Evolutionary conservation across 1,140 invertebrate genomes (phyloP), one percentile per base, ranked within the genome.

Genomic region (Drosophila yakuba): DNA sequence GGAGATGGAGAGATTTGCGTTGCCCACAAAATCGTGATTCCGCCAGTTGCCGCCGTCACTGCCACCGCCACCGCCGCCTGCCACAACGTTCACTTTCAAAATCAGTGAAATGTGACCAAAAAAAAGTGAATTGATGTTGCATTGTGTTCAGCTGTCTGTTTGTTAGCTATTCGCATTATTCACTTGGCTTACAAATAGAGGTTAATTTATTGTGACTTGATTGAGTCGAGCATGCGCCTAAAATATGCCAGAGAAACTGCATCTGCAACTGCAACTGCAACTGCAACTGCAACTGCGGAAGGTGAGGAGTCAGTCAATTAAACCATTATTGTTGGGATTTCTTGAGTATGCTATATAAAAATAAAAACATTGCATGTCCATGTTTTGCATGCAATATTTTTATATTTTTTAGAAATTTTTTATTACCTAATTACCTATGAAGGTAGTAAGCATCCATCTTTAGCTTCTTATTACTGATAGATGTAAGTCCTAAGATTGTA

Each of bases 81-180:
- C 56, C 43, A 50, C 80, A 75, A 74, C 84, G 84, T 88, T 88
- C 84, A 88, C 84, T 88, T 88, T 88, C 84, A 88, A 89, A 88
- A 88, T 89, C 83, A 90, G 85, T 90, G 84, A 89, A 89, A 88
- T 88, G 80, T 89, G 88, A 90, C 84, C 61, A 66, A 86, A 77
- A 82, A 57, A 72, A 43, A 77, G 63, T 77, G 78, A 81, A 85
- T 67, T 71, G 52, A 71, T 63, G 78, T 82, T 82, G 83, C 73
- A 85, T 89, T 86, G 83, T 83, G 67, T 74, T 75, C 45, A 52
- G 72, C 20, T 76, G 81, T 62, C 56, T 75, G 75, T 74, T 82
- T 85, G 74, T 88, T 68, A 78, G 83, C 74, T 89, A 88, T 81
- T 81, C 78, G 78, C 83, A 86, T 86, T 83, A 88, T 83, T 86